phyloP scores from a whole-genome alignment of 37 sponge, comb jelly and placozoan genomes.

The Spongilla lacustris region DNA sequence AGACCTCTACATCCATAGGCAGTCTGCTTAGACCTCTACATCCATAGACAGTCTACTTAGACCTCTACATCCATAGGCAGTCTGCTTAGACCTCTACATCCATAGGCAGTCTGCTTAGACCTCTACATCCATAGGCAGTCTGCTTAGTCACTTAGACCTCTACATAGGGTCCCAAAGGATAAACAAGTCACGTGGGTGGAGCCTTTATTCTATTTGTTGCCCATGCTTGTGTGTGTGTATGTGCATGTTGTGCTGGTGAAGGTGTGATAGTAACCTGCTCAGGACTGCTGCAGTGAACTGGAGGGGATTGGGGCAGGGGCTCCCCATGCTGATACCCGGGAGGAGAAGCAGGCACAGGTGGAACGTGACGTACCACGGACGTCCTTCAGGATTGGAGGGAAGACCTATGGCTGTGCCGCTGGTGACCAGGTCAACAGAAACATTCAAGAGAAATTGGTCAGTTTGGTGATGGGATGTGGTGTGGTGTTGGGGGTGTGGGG shows the following conservation, averaged over 20 bases:
- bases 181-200: too few species aligned
- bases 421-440: conserved; percentile 33
- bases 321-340: conserved; percentile 22
- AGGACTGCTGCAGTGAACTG: conserved; percentile 82
- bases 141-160: too few species aligned
- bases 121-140: too few species aligned
- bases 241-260: background rate
- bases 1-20: too few species aligned
- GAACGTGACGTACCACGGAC: conserved; percentile 51
- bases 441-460: conserved; percentile 60
- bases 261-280: background rate
- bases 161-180: too few species aligned
- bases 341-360: conserved; percentile 51
- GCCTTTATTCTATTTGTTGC: background rate
- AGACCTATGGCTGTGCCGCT: conserved; percentile 34
- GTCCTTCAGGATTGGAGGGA: conserved; percentile 32
- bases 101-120: too few species aligned
- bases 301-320: conserved; percentile 79
- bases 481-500: too few species aligned
- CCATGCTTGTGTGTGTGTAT: background rate
- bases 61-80: too few species aligned
- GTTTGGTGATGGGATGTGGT: background rate
- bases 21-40: too few species aligned
- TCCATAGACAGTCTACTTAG: too few species aligned
- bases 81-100: too few species aligned